Evolutionary conservation across 2,888 invertebrate species (phyloP).

Genomic region (Auanema sp.): DNA sequence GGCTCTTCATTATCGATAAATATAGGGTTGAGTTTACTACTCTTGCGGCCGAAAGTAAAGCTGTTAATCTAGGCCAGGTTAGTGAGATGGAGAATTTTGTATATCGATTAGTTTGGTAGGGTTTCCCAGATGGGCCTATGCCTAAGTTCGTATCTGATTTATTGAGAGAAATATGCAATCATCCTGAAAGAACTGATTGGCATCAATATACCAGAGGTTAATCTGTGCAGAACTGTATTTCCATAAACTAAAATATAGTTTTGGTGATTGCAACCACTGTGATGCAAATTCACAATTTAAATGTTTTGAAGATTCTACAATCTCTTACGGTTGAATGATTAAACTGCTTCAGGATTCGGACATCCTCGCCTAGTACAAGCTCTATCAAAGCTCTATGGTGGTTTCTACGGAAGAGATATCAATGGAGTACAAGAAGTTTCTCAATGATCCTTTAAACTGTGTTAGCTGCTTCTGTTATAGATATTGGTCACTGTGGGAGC

Average conservation of each 20-base stretch:
- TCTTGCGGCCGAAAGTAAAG: conserved; percentile 57
- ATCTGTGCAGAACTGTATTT: conserved; percentile 7
- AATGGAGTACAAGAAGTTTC: conserved; percentile 85
- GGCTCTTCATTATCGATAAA: neutral
- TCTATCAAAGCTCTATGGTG: conserved; percentile 81
- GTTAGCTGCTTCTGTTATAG: conserved; percentile 64
- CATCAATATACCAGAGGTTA: conserved; percentile 58
- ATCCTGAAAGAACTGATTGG: conserved; percentile 50
- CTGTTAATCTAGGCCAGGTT: conserved; percentile 64
- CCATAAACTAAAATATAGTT: neutral
- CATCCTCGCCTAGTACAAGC: conserved; percentile 77
- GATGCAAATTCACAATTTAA: neutral
- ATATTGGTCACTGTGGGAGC: conserved; percentile 84
- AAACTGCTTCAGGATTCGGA: conserved; percentile 49
- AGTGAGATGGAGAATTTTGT: neutral
- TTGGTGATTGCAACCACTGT: too few species aligned
- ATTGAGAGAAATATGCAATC: conserved; percentile 47
- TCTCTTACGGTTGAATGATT: neutral
- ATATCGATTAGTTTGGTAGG: conserved; percentile 22
- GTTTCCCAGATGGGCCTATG: conserved; percentile 62
- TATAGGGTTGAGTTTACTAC: conserved; percentile 63
- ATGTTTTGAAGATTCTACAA: conserved; percentile 4
- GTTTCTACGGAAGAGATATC: conserved; percentile 76
- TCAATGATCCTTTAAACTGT: conserved; percentile 10
- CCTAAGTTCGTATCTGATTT: conserved; percentile 57